These are phyloP conservation scores for Oegoconia quadripuncta DNA, from an alignment of 2,888 invertebrate genomes.

Conservation along the genomic window DNA sequence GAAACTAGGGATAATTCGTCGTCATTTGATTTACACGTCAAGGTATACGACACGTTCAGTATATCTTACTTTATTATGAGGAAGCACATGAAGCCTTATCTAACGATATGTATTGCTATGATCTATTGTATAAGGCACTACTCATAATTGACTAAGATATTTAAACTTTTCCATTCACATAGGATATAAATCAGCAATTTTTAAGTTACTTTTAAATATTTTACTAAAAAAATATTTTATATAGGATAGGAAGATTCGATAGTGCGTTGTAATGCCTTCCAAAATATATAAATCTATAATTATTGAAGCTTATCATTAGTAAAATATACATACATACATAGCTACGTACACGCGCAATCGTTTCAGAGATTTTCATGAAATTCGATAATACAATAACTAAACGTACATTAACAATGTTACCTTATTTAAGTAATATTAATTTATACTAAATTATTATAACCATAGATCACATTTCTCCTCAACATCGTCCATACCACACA, in stretches of 20 bases:
- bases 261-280: background rate
- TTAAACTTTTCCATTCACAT: no score
- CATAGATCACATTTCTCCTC: constrained; percentile 64
- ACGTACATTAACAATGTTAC: constrained; percentile 11
- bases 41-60: no score
- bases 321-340: constrained; percentile 16
- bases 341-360: background rate
- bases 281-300: background rate
- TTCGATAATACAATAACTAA: background rate
- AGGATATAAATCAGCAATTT: background rate
- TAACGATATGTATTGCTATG: constrained; percentile 26
- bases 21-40: no score
- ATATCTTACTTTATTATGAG: no score
- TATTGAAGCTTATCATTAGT: background rate
- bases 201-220: background rate
- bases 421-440: constrained; percentile 26
- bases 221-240: background rate
- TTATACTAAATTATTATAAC: constrained; percentile 45
- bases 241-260: background rate
- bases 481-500: constrained; percentile 48
- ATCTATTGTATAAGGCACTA: constrained; percentile 19
- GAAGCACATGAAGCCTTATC: background rate
- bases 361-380: background rate
- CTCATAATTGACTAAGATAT: no score
- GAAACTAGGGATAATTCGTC: no score